phyloP scores from a whole-genome alignment of 2,888 invertebrate genomes.

The Clivina fossor region DNA sequence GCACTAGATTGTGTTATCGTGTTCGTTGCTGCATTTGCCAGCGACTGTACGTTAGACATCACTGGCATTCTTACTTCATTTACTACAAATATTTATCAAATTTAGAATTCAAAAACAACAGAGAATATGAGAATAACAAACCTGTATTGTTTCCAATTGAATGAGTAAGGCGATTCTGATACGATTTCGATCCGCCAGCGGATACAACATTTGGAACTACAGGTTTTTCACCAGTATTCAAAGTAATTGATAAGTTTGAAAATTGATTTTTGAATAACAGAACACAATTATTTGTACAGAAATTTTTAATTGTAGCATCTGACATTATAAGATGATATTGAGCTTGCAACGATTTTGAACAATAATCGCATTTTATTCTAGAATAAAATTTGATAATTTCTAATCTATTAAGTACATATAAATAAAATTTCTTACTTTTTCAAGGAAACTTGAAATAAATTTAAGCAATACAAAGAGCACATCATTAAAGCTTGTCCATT shows the following conservation, averaged over 20 bases:
- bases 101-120: background rate
- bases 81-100: too few species aligned
- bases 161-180: conserved; percentile 40
- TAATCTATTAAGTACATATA: too few species aligned
- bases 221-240: conserved; percentile 35
- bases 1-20: conserved; percentile 29
- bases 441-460: conserved; percentile 75
- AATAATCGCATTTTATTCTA: conserved; percentile 74
- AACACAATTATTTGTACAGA: conserved; percentile 81
- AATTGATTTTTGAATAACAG: conserved; percentile 75
- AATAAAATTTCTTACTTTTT: conserved; percentile 65
- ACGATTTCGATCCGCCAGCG: conserved; percentile 58
- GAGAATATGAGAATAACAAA: background rate
- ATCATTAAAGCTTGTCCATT: conserved; percentile 71
- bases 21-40: conserved; percentile 54
- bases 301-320: conserved; percentile 79
- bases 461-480: conserved; percentile 90
- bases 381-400: too few species aligned
- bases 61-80: conserved; percentile 56
- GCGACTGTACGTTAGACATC: conserved; percentile 72
- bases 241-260: conserved; percentile 57
- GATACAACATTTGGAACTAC: conserved; percentile 54
- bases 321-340: conserved; percentile 85
- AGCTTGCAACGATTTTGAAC: conserved; percentile 67
- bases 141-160: conserved; percentile 48